phyloP scores from a whole-genome alignment of 2,113 vertebrate genomes.

The Chauna torquata region DNA sequence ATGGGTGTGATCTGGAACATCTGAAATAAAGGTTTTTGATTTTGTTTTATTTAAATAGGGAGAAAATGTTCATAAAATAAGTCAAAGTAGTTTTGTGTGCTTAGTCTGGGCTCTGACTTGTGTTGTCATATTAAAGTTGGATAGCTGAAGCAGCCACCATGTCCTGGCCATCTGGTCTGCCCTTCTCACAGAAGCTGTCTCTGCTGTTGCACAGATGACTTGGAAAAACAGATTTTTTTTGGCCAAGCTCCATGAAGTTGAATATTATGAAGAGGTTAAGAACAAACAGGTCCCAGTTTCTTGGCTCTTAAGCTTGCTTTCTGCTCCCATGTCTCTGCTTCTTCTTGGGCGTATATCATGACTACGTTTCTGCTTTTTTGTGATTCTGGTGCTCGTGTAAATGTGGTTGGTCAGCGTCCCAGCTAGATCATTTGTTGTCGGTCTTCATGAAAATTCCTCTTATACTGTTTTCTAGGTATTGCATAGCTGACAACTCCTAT shows the following conservation, averaged over 20 bases:
- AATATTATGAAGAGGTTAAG: not conserved
- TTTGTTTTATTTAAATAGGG: not conserved
- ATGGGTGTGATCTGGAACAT: not conserved
- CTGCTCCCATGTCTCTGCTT: not conserved
- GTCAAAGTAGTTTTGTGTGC: not conserved
- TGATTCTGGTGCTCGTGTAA: not conserved
- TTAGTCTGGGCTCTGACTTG: not conserved
- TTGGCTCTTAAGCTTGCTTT: not conserved
- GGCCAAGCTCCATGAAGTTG: not conserved
- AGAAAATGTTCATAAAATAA: not conserved
- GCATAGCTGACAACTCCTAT: not conserved
- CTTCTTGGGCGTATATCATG: accelerated
- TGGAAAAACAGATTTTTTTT: not conserved
- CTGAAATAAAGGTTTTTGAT: not conserved
- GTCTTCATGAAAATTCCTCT: not conserved
- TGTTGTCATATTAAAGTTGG: not conserved
- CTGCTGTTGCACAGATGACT: not conserved
- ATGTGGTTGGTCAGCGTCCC: not conserved
- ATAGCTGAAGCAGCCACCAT: not conserved
- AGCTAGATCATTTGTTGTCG: not conserved
- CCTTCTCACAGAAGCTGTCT: not conserved
- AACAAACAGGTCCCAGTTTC: not conserved
- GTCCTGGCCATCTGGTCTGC: not conserved
- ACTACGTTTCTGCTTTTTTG: not conserved
- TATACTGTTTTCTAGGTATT: not conserved